Evolutionary conservation across 2,113 vertebrate genomes (phyloP), one percentile per base, ranked within the genome.

Genomic region (Lethenteron camtschaticum): DNA sequence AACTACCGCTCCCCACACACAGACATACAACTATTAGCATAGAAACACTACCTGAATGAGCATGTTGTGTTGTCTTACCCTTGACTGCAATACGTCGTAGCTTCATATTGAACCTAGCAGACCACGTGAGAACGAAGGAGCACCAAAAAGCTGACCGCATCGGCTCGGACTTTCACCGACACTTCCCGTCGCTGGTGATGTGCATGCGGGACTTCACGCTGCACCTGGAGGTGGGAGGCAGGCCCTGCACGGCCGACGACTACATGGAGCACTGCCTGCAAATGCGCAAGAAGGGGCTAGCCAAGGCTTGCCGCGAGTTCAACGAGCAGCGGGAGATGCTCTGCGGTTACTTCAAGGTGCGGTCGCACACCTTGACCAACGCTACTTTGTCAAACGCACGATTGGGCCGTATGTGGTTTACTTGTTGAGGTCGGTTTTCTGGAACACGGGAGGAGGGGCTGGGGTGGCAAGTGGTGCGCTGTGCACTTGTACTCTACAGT

Each of bases 161-260:
- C 2, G 75, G 77, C 0, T n/a, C 68, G 0, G 73, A 80, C 3
- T 82, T 81, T 70, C 72, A 75, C 55, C 70, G 70, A 8, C 74
- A 80, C 72, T 82, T 84, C 68, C 83, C 83, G 14, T 75, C 79
- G 1, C 82, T 84, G 66, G 70, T 84, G n/a, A 82, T 81, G 81
- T 56, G 75, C 20, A 75, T 83, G 18, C 76, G 80, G 12, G 83
- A 84, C 73, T 83, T 84, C 71, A 74, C 12, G 0, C 68, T 83
- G 68, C 58, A 75, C 11, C 59, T 80, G 70, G 68, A 72, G 68
- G 57, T 70, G 14, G 20, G 63, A 1, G 72, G 63, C 16, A 9
- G 63, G 10, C 11, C 24, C 2, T 74, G 77, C 55, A 76, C 74
- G 20, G 72, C 72, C 56, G 75, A 78, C 10, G 63, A 75, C 9